Evolutionary conservation across 2,888 invertebrate species (phyloP), one percentile per base, ranked within the genome.

Genomic region (Sphecodes monilicornis): DNA sequence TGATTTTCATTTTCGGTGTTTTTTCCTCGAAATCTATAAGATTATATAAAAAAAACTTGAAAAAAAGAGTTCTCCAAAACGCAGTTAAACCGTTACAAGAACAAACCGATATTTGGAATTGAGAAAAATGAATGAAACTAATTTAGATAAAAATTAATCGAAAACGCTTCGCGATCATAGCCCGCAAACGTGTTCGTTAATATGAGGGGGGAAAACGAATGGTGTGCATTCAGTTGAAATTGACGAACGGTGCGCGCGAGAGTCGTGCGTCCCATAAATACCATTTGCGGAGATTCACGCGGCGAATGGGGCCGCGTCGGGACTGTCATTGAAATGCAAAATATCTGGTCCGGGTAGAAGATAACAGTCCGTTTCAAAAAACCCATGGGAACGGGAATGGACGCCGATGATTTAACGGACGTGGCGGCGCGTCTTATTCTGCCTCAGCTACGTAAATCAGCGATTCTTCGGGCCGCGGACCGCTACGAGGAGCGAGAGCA

Each of bases 401-500:
- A 74, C 54, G 46, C n/a, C 57, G 74, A 86, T 85, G 84, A 87
- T 86, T 83, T 85, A 86, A 70, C 60, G 79, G 68, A 68, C 77
- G 50, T 82, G 78, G 82, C 80, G 78, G 81, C 85, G 84, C 66
- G 80, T 86, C 80, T 80, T 76, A 78, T 77, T 84, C 84, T 22
- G 64, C 36, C 13, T 13, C 50, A 72, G 57, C 29, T 57, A 76
- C 85, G 76, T 82, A 85, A 85, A 82, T 86, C 85, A 85, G 75
- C 79, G 86, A 88, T 85, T 90, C 89, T 88, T 86, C 89, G 89
- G 89, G 2, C 50, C 86, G 85, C 88, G 82, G 84, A 89, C 89
- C 89, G 88, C 90, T 89, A 87, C 57, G 89, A 86, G 88, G 86
- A 86, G 91, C 89, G 91, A 87, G 90, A 93, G 93, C 93, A 93